Conservation (phyloP, 2,888 invertebrate species). For the Cylindroiulus punctatus region DNA sequence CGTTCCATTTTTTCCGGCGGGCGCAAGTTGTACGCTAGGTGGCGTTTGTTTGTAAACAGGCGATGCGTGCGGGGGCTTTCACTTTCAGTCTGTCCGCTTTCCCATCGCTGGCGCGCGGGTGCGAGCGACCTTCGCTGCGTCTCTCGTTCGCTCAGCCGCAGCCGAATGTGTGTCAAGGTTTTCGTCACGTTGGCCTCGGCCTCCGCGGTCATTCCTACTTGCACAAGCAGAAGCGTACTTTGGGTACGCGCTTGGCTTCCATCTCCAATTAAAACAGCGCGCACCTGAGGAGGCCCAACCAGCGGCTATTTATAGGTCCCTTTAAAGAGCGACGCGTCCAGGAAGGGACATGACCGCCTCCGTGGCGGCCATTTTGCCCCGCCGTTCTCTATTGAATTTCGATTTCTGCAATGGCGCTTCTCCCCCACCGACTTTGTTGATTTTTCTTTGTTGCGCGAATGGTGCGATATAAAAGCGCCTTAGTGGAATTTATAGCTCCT, state of each 20-base stretch:
- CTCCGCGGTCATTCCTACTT: constrained; percentile 50
- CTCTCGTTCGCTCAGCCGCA: not conserved
- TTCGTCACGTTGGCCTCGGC: constrained; percentile 49
- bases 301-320: not conserved
- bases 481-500: constrained; percentile 29
- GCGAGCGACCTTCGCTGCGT: not conserved
- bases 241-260: not conserved
- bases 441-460: constrained; percentile 3
- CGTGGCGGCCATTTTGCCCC: not conserved
- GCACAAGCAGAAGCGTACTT: not conserved
- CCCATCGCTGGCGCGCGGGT: not conserved
- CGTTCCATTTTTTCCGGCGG: not conserved
- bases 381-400: not conserved
- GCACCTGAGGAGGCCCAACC: not conserved
- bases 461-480: constrained; percentile 21
- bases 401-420: not conserved
- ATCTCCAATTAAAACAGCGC: not conserved
- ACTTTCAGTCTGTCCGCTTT: not conserved
- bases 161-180: constrained; percentile 51
- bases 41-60: constrained; percentile 3
- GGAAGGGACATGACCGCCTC: not conserved
- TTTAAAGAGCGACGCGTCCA: not conserved
- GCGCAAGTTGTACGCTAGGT: not conserved
- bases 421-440: constrained; percentile 34
- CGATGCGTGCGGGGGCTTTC: constrained; percentile 1